Conservation (phyloP, 2,888 invertebrate species). For the Clivina fossor region DNA sequence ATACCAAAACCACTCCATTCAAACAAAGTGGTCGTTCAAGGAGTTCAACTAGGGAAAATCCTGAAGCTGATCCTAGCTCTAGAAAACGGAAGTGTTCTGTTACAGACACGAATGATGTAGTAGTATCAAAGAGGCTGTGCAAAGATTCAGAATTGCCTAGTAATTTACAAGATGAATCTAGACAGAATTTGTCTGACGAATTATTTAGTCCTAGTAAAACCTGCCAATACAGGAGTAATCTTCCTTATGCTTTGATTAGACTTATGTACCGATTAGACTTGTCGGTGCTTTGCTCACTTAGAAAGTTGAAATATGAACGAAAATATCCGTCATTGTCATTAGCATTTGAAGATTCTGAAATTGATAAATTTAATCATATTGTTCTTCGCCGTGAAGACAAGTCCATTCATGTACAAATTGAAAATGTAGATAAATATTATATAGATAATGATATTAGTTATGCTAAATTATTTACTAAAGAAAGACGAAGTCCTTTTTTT, state of each 20-base stretch:
- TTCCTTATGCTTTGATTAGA: slow-evolving; percentile 41
- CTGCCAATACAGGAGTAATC: slow-evolving; percentile 15
- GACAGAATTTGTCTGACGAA: slow-evolving; percentile 34
- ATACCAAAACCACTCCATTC: no score
- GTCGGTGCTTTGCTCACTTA: slow-evolving; percentile 41
- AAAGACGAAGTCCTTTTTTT: slow-evolving; percentile 38
- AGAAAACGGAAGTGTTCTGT: slow-evolving; percentile 41
- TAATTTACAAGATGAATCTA: slow-evolving; percentile 12
- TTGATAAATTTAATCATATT: slow-evolving; percentile 41
- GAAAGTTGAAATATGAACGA: slow-evolving; percentile 39
- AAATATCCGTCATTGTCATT: slow-evolving; percentile 43
- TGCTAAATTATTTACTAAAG: slow-evolving; percentile 40
- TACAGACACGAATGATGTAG: slow-evolving; percentile 38
- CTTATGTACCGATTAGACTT: slow-evolving; percentile 43
- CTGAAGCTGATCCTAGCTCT: no score
- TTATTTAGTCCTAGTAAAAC: slow-evolving; percentile 27
- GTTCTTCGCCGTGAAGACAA: slow-evolving; percentile 40
- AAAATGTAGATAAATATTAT: slow-evolving; percentile 41
- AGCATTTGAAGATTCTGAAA: slow-evolving; percentile 41
- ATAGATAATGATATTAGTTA: slow-evolving; percentile 40
- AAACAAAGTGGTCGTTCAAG: no score
- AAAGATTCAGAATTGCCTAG: slow-evolving; percentile 11
- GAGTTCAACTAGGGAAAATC: no score
- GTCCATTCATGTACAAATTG: slow-evolving; percentile 42
- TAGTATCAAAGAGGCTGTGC: slow-evolving; percentile 37